phyloP scores from a whole-genome alignment of 1,140 invertebrate genomes.

The Sminthurides bifidus region DNA sequence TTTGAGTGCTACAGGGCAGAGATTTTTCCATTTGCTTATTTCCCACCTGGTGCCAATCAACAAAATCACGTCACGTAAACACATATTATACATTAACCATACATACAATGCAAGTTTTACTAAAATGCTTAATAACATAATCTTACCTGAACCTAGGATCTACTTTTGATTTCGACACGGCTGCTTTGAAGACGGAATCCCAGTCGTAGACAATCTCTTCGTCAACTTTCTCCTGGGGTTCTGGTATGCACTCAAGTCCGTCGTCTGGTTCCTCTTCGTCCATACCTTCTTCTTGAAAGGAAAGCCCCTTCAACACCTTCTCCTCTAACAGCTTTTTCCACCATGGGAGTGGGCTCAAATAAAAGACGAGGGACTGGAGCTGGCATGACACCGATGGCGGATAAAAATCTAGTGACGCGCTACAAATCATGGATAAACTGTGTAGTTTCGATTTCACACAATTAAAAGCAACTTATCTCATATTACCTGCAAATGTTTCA shows the following conservation, averaged over 20 bases:
- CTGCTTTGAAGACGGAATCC: conserved; percentile 8
- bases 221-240: background rate
- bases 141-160: conserved; percentile 16
- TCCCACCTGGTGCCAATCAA: conserved; percentile 11
- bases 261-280: too few species aligned
- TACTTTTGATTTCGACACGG: conserved; percentile 1
- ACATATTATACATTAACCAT: background rate
- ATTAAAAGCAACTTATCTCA: background rate
- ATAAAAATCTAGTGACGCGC: background rate
- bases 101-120: background rate
- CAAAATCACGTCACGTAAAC: background rate
- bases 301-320: too few species aligned
- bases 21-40: conserved; percentile 22
- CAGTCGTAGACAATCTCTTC: conserved; percentile 5
- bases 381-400: background rate
- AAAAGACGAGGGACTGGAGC: background rate
- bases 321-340: background rate
- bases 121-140: background rate
- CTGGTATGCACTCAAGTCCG: too few species aligned
- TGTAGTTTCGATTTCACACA: background rate
- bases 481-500: conserved; percentile 11
- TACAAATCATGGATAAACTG: background rate
- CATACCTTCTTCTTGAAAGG: too few species aligned
- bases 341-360: background rate
- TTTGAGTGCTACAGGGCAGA: conserved; percentile 26